phyloP scores from a whole-genome alignment of 2,888 invertebrate genomes.

The Leptinotarsa juncta region DNA sequence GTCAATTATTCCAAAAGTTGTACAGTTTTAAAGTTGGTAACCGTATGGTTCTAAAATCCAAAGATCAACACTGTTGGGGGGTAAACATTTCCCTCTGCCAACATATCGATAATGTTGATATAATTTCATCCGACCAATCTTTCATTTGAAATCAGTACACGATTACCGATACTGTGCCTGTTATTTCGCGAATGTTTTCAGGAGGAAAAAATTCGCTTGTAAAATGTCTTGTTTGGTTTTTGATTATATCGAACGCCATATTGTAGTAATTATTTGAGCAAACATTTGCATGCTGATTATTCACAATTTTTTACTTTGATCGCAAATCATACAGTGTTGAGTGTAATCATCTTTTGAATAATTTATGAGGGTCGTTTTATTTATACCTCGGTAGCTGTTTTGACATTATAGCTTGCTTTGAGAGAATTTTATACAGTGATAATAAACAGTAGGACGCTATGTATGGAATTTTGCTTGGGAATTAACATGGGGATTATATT shows the following conservation, averaged over 20 bases:
- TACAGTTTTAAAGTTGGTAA: too few species aligned
- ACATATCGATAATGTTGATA: too few species aligned
- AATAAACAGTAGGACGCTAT: not conserved
- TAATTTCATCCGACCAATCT: too few species aligned
- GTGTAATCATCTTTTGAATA: slow-evolving; percentile 25
- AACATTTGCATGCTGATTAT: slow-evolving; percentile 27
- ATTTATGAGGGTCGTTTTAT: slow-evolving; percentile 21
- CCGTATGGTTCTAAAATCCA: too few species aligned
- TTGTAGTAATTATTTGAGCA: slow-evolving; percentile 21
- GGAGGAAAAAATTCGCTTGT: slow-evolving; percentile 1
- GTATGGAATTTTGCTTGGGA: too few species aligned
- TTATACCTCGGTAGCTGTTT: slow-evolving; percentile 15
- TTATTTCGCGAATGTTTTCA: too few species aligned
- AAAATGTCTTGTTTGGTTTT: slow-evolving; percentile 18
- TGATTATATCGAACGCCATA: slow-evolving; percentile 26
- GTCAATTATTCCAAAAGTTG: too few species aligned
- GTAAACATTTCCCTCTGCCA: too few species aligned
- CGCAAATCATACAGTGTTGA: slow-evolving; percentile 23
- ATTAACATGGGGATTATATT: too few species aligned
- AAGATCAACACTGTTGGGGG: too few species aligned
- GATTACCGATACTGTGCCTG: too few species aligned
- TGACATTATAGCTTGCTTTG: not conserved
- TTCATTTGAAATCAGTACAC: too few species aligned
- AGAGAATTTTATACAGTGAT: not conserved
- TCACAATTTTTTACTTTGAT: slow-evolving; percentile 25